Conservation (phyloP, 2,113 vertebrate species). For the Gambusia affinis region DNA sequence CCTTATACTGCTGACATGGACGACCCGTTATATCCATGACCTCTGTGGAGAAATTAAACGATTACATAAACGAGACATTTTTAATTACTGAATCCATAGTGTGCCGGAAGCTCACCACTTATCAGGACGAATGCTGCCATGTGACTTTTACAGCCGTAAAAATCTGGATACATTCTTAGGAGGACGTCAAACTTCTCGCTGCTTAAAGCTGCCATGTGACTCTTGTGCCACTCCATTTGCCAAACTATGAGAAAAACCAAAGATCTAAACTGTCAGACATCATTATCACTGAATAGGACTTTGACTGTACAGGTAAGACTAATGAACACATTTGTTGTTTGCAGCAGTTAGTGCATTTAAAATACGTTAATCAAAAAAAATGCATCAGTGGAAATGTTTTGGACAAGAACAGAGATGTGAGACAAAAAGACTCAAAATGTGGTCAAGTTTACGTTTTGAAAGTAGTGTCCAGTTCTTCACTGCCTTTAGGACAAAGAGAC, state of each 20-base stretch:
- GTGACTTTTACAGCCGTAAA: constrained; percentile 77
- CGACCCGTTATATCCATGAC: constrained; percentile 50
- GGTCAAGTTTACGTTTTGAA: not conserved
- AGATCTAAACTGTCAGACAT: not conserved
- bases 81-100: not conserved
- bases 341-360: not conserved
- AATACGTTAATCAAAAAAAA: not conserved
- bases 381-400: too few relatives aligned
- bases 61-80: not conserved
- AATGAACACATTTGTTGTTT: not conserved
- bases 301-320: not conserved
- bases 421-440: not conserved
- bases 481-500: not conserved
- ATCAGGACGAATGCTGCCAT: constrained; percentile 87
- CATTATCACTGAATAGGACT: not conserved
- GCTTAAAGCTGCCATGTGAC: constrained; percentile 81
- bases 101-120: constrained; percentile 72
- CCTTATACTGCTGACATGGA: constrained; percentile 76
- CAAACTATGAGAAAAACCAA: constrained; percentile 45
- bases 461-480: not conserved
- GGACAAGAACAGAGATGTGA: not conserved
- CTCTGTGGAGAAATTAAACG: constrained; percentile 42
- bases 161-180: constrained; percentile 69
- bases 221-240: constrained; percentile 75
- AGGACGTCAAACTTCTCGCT: constrained; percentile 79